phyloP scores from a whole-genome alignment of 1,140 invertebrate genomes.

The Drosophila ogumai region DNA sequence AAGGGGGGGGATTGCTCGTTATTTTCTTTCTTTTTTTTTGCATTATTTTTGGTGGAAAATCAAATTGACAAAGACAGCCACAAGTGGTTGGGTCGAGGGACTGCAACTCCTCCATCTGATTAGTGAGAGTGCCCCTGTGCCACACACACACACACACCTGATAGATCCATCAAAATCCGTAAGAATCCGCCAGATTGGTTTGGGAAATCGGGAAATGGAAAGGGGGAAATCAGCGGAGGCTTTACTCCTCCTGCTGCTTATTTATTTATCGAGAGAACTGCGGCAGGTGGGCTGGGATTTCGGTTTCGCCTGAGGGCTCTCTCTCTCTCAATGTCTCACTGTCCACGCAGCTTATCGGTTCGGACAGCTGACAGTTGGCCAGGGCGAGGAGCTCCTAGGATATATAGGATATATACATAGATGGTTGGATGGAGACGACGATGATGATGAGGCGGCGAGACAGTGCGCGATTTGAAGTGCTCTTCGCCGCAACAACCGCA shows the following conservation, averaged over 20 bases:
- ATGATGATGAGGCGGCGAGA: slow-evolving; percentile 40
- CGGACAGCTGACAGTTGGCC: slow-evolving; percentile 72
- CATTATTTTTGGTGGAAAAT: slow-evolving; percentile 33
- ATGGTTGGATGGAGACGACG: background rate
- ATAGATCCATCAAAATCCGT: slow-evolving; percentile 59
- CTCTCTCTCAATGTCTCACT: background rate
- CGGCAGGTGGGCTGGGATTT: slow-evolving; percentile 33
- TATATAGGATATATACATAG: slow-evolving; percentile 2
- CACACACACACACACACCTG: slow-evolving; percentile 34
- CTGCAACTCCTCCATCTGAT: slow-evolving; percentile 43
- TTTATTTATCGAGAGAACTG: slow-evolving; percentile 55
- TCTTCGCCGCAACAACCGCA: slow-evolving; percentile 60
- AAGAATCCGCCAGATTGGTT: slow-evolving; percentile 36
- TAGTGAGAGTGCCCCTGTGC: slow-evolving; percentile 53
- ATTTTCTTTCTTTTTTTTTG: background rate
- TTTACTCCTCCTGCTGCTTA: slow-evolving; percentile 14
- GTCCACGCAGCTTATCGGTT: slow-evolving; percentile 59
- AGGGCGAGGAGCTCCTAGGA: slow-evolving; percentile 1
- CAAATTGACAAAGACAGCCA: slow-evolving; percentile 77
- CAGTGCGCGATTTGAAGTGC: slow-evolving; percentile 55
- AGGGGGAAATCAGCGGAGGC: background rate
- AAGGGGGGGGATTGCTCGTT: background rate
- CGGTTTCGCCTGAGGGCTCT: slow-evolving; percentile 20
- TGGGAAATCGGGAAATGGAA: slow-evolving; percentile 18
- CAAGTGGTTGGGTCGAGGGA: slow-evolving; percentile 62